Conservation (phyloP, 2,888 invertebrate genomes). For the Monochamus alternatus region DNA sequence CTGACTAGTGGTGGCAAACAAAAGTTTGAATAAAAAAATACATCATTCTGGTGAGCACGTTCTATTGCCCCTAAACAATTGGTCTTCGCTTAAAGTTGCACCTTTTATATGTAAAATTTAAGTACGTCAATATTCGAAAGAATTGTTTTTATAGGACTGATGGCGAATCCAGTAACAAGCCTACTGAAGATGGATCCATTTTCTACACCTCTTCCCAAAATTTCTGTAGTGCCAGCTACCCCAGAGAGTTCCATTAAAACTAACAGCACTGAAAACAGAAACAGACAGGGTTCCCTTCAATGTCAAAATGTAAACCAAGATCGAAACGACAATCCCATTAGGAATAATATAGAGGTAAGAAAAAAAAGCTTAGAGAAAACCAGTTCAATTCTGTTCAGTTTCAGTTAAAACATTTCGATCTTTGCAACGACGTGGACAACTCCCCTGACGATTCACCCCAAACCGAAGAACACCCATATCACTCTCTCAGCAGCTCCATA, state of each 20-base stretch:
- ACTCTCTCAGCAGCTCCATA: constrained; percentile 77
- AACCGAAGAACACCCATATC: constrained; percentile 83
- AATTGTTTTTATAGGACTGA: constrained; percentile 64
- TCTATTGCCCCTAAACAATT: too few species aligned
- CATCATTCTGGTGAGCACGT: too few species aligned
- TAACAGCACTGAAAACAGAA: constrained; percentile 41
- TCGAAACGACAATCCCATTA: constrained; percentile 11
- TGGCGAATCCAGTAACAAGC: constrained; percentile 77
- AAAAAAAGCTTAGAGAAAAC: not conserved
- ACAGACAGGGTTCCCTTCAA: constrained; percentile 44
- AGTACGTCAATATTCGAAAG: too few species aligned
- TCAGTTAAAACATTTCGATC: constrained; percentile 25
- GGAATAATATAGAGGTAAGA: constrained; percentile 10
- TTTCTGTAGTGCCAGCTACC: constrained; percentile 60
- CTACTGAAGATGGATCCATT: constrained; percentile 76
- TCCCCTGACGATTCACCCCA: constrained; percentile 81
- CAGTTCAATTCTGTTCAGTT: not conserved
- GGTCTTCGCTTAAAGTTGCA: too few species aligned
- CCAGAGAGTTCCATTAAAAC: constrained; percentile 57
- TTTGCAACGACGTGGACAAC: constrained; percentile 73
- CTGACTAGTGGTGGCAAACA: too few species aligned
- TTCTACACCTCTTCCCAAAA: constrained; percentile 58
- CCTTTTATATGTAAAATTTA: too few species aligned
- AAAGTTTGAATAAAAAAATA: too few species aligned
- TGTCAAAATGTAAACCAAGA: constrained; percentile 46